phyloP scores from a whole-genome alignment of 2,113 vertebrate genomes.

The Tychaedon coryphoeus region DNA sequence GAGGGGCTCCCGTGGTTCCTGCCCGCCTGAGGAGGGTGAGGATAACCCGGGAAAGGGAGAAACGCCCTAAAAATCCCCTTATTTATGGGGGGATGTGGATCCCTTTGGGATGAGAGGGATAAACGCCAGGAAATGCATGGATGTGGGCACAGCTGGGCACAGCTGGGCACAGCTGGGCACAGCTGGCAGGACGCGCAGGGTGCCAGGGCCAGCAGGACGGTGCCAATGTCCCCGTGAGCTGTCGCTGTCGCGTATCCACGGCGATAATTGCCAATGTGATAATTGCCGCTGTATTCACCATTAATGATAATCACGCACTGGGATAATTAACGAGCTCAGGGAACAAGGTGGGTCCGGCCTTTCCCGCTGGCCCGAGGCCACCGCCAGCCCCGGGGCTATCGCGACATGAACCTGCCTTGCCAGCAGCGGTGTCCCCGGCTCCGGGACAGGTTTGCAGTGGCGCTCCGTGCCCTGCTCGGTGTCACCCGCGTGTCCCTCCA shows the following conservation, averaged over 20 bases:
- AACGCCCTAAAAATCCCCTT: background rate
- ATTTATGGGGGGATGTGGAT: no score
- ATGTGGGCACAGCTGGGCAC: background rate
- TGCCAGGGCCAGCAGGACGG: background rate
- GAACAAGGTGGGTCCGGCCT: background rate
- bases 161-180: background rate
- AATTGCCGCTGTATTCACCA: fast-evolving
- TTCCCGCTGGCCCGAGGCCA: background rate
- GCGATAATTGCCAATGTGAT: background rate
- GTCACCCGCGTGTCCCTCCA: background rate
- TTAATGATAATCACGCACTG: fast-evolving
- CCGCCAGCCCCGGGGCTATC: background rate
- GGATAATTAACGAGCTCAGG: background rate
- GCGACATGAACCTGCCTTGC: background rate
- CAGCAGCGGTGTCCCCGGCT: background rate
- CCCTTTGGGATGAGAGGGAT: background rate
- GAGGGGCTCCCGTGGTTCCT: background rate
- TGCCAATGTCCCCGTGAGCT: fast-evolving
- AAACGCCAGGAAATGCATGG: fast-evolving
- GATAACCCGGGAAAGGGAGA: background rate
- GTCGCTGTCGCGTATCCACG: fast-evolving
- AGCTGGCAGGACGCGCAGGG: background rate
- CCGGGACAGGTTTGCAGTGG: fast-evolving
- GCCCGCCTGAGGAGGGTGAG: background rate
- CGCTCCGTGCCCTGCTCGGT: background rate